A percentile compares a stretch with the other conserved stretches of the same genome.
Conservation (phyloP, 2,888 invertebrate genomes). For the Drosophila mettleri region DNA sequence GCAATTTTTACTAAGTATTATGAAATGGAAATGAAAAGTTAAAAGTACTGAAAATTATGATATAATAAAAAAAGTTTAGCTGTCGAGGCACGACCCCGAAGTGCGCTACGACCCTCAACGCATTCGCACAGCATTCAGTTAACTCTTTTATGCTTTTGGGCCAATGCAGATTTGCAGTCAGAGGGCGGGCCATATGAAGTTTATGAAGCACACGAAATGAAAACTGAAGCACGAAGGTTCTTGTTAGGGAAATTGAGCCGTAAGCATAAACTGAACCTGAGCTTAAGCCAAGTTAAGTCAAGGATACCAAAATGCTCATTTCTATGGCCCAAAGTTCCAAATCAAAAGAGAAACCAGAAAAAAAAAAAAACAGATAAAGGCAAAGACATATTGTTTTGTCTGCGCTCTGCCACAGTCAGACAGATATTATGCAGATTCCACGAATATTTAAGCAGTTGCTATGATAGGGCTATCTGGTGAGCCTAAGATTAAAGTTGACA, state of each 20-base stretch:
- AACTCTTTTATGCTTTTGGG: constrained; percentile 35
- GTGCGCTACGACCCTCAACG: background rate
- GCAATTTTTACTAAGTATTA: background rate
- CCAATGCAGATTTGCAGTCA: background rate
- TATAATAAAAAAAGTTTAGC: constrained; percentile 20
- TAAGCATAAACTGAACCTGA: constrained; percentile 33
- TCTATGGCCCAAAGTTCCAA: constrained; percentile 8
- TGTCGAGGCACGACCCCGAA: background rate
- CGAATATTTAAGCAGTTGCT: constrained; percentile 31
- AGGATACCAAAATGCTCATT: constrained; percentile 19
- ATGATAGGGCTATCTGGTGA: background rate
- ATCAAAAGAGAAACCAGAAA: background rate
- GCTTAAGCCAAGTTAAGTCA: constrained; percentile 33
- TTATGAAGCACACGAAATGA: constrained; percentile 40
- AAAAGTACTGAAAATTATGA: constrained; percentile 3
- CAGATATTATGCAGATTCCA: constrained; percentile 51
- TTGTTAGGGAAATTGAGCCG: constrained; percentile 44
- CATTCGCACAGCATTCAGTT: constrained; percentile 20
- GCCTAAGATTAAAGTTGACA: constrained; percentile 46
- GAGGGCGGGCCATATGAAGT: constrained; percentile 40
- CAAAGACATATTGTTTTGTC: constrained; percentile 26
- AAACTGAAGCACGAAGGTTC: constrained; percentile 36
- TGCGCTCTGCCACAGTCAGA: background rate
- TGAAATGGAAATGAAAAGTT: constrained; percentile 36
- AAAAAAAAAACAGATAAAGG: background rate